These are phyloP conservation scores for Oligia strigilis DNA, from an alignment of 2,888 invertebrate genomes.

Conservation along the genomic window DNA sequence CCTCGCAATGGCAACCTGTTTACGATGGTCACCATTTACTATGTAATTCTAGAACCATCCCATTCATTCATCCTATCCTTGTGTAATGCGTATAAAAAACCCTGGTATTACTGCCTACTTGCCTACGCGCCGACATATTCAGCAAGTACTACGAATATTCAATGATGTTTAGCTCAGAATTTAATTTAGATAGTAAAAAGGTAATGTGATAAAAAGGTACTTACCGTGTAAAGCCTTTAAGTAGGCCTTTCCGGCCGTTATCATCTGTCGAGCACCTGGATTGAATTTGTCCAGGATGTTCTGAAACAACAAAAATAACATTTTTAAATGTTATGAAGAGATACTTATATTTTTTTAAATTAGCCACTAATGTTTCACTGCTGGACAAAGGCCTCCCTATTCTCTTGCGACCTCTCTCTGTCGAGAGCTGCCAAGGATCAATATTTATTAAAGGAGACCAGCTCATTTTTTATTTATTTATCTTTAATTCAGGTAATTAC, in stretches of 20 bases:
- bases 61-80: not conserved
- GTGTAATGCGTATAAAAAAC: not conserved
- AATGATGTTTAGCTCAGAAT: conserved; percentile 49
- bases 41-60: not conserved
- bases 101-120: not conserved
- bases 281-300: conserved; percentile 99
- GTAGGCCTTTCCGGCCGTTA: conserved; percentile 98
- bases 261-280: conserved; percentile 97
- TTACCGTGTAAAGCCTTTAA: conserved; percentile 98
- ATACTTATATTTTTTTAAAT: not conserved
- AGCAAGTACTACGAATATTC: conserved; percentile 42
- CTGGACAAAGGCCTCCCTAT: not conserved
- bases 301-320: conserved; percentile 91
- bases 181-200: conserved; percentile 45
- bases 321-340: conserved; percentile 40
- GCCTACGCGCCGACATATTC: conserved; percentile 17
- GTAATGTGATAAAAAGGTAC: conserved; percentile 77
- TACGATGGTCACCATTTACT: conserved; percentile 19
- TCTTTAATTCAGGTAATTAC: not conserved
- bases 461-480: not conserved
- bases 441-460: not conserved
- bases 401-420: not conserved
- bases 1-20: conserved; percentile 48
- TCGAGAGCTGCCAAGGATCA: not conserved
- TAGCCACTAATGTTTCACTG: not conserved